These are phyloP conservation scores for Drosophila algonquin DNA, from an alignment of 2,888 invertebrate genomes.

Conservation along the genomic window DNA sequence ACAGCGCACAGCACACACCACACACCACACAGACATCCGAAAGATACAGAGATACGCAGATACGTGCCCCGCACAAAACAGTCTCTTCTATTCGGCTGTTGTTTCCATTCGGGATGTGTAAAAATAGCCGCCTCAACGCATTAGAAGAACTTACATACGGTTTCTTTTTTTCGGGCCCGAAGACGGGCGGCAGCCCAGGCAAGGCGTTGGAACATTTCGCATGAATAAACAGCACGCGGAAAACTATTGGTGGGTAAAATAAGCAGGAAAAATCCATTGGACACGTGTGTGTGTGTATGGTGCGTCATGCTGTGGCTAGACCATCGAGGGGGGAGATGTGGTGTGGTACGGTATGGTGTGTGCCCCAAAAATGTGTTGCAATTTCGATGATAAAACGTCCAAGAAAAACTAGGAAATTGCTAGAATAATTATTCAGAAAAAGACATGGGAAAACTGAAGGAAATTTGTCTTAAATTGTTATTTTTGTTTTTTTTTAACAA, in stretches of 20 bases:
- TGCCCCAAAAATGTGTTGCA: constrained; percentile 27
- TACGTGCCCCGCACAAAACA: constrained; percentile 60
- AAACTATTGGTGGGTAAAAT: background rate
- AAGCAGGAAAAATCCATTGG: constrained; percentile 12
- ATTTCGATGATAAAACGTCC: constrained; percentile 24
- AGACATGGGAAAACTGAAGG: background rate
- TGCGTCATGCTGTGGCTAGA: constrained; percentile 22
- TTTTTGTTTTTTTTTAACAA: background rate
- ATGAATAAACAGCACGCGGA: constrained; percentile 45
- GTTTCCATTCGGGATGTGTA: constrained; percentile 39
- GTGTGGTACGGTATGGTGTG: constrained; percentile 1
- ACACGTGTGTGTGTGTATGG: background rate
- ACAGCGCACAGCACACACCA: background rate
- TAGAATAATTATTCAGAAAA: constrained; percentile 4
- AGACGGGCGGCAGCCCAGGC: constrained; percentile 1
- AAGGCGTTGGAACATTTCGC: constrained; percentile 51
- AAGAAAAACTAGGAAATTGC: constrained; percentile 7
- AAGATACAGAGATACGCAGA: constrained; percentile 53
- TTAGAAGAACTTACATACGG: constrained; percentile 57
- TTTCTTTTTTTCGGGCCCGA: constrained; percentile 49
- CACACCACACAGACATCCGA: constrained; percentile 10
- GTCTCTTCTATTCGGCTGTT: constrained; percentile 31
- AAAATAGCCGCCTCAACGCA: constrained; percentile 52
- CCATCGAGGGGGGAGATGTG: constrained; percentile 53
- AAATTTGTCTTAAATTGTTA: background rate